phyloP scores from a whole-genome alignment of 2,113 vertebrate genomes.

The Aleadryas rufinucha region DNA sequence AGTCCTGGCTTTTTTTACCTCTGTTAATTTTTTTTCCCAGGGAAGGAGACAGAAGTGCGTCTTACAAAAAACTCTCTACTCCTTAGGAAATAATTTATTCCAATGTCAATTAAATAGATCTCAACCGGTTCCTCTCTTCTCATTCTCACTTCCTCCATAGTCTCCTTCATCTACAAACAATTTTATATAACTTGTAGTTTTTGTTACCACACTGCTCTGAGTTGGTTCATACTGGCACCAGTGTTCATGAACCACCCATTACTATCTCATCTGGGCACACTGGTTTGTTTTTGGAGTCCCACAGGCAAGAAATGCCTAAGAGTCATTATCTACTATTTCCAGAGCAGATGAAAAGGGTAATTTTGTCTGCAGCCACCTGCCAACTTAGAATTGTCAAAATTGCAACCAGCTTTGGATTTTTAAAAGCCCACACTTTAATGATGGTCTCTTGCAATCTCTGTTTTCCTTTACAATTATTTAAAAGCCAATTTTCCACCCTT shows the following conservation, averaged over 20 bases:
- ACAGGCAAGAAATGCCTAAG: background rate
- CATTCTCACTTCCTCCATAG: background rate
- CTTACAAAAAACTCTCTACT: background rate
- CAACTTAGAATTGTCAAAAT: conserved; percentile 32
- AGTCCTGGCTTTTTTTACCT: accelerated
- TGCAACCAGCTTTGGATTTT: conserved; percentile 32
- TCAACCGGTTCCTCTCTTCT: background rate
- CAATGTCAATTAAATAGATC: background rate
- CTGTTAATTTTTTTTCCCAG: background rate
- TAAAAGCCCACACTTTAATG: conserved; percentile 1
- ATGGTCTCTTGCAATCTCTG: background rate
- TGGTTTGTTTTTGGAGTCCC: background rate
- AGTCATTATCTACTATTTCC: conserved; percentile 34
- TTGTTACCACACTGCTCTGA: background rate
- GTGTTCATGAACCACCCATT: background rate
- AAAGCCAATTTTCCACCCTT: conserved; percentile 23
- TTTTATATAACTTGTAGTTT: background rate
- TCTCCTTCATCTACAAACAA: background rate
- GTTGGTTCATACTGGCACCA: background rate
- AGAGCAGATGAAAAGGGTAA: conserved; percentile 29
- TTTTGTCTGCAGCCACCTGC: conserved; percentile 27
- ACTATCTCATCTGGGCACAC: background rate
- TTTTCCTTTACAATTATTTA: conserved; percentile 12
- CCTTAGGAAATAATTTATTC: background rate
- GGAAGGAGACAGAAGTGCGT: background rate